These are phyloP conservation scores for Scaptomyza montana DNA, from an alignment of 1,140 invertebrate genomes.

Conservation along the genomic window DNA sequence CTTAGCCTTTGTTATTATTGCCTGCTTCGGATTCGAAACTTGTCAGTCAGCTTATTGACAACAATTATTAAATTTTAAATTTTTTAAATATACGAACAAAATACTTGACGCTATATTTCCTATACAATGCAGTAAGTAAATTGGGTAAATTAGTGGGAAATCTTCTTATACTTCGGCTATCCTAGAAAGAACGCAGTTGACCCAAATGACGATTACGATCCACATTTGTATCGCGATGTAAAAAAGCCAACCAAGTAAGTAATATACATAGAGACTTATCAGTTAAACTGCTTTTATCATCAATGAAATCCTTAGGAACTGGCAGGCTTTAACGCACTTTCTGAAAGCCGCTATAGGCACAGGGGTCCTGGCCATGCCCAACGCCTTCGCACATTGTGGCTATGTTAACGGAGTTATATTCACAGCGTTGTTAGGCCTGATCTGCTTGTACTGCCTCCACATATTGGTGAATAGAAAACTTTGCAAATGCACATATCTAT, in stretches of 20 bases:
- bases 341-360: constrained; percentile 91
- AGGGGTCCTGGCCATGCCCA: constrained; percentile 91
- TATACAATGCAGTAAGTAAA: constrained; percentile 64
- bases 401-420: constrained; percentile 86
- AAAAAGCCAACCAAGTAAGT: constrained; percentile 89
- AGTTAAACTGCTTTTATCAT: no score
- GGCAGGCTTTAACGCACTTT: constrained; percentile 88
- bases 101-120: constrained; percentile 28
- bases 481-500: no score
- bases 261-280: neutral
- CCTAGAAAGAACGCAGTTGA: constrained; percentile 15
- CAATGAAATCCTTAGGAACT: constrained; percentile 84
- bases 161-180: neutral
- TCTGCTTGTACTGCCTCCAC: constrained; percentile 88
- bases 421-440: constrained; percentile 86
- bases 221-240: constrained; percentile 87
- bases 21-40: no score
- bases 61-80: no score
- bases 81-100: no score
- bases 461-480: constrained; percentile 85
- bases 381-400: constrained; percentile 89
- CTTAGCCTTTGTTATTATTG: no score
- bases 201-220: constrained; percentile 85
- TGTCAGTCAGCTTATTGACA: no score
- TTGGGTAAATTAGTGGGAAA: constrained; percentile 24